Conservation (phyloP, 2,888 invertebrate species). For the Zygothrica quintamaculata region DNA sequence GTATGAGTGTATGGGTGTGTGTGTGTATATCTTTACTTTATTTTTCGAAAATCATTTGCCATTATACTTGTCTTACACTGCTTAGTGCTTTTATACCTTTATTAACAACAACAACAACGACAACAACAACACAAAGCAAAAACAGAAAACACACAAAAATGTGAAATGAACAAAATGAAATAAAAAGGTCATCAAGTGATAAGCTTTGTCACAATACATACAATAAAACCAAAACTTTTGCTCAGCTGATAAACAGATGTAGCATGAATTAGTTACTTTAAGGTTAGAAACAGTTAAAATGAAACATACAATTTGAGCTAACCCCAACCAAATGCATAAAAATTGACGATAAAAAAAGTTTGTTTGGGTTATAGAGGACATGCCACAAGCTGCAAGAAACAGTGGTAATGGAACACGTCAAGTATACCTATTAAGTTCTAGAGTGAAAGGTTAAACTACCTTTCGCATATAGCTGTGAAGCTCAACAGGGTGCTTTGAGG, state of each 20-base stretch:
- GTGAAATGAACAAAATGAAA: neutral
- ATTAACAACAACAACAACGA: conserved; percentile 8
- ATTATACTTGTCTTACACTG: conserved; percentile 57
- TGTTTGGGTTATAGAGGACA: no score
- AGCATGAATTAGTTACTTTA: conserved; percentile 10
- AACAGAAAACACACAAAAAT: neutral
- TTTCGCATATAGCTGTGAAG: no score
- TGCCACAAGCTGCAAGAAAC: no score
- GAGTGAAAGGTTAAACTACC: no score
- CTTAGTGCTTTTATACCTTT: conserved; percentile 39
- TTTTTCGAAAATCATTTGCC: conserved; percentile 62
- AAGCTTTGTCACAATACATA: conserved; percentile 31
- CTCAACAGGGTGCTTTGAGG: no score
- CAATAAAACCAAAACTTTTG: conserved; percentile 1
- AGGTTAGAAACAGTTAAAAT: neutral
- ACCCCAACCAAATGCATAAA: no score
- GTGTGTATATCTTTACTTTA: neutral
- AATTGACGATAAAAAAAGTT: no score
- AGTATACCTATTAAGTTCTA: no score
- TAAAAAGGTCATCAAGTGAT: conserved; percentile 44
- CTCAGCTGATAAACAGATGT: conserved; percentile 18
- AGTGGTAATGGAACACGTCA: no score
- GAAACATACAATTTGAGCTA: no score
- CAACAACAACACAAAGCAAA: neutral
- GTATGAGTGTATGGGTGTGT: neutral